These are phyloP conservation scores for Gymnogyps californianus DNA, from an alignment of 2,113 vertebrate genomes.

Conservation along the genomic window DNA sequence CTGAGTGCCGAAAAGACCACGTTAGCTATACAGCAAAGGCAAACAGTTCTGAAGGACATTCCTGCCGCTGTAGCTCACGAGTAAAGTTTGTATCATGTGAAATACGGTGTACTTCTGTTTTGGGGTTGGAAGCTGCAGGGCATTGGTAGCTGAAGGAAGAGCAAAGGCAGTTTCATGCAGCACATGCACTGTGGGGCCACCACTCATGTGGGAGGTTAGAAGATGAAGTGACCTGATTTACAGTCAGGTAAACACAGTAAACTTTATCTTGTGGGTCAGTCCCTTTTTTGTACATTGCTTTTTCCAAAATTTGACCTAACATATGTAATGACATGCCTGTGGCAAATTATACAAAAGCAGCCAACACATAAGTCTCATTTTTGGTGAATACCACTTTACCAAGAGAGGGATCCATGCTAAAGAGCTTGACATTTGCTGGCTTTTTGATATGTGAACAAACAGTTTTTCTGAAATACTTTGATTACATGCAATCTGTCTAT, in stretches of 20 bases:
- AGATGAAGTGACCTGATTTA: neutral
- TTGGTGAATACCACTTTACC: neutral
- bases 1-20: neutral
- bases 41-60: neutral
- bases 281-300: neutral
- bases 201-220: neutral
- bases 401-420: neutral
- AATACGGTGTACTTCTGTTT: neutral
- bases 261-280: neutral
- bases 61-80: fast-evolving
- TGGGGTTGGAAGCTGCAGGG: neutral
- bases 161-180: neutral
- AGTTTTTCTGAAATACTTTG: neutral
- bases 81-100: neutral
- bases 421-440: neutral
- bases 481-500: neutral
- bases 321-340: neutral
- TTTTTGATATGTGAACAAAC: neutral
- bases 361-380: neutral
- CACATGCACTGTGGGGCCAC: neutral
- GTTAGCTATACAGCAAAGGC: neutral
- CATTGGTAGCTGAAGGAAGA: neutral
- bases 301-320: neutral
- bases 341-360: neutral
- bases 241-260: too few species aligned